Conservation (phyloP, 2,888 invertebrate species). For the Cosmorhoe ocellata region DNA sequence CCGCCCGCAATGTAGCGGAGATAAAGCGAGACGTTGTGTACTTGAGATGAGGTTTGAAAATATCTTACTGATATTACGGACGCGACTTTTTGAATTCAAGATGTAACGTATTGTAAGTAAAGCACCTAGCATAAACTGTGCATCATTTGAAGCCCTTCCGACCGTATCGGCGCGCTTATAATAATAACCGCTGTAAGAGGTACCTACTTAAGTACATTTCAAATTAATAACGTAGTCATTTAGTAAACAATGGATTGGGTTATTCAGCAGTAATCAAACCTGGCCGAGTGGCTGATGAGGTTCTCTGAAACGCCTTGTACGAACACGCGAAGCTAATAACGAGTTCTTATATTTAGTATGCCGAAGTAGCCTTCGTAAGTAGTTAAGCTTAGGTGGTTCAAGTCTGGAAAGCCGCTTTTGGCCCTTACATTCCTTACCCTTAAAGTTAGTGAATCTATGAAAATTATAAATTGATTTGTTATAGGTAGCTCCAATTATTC, state of each 20-base stretch:
- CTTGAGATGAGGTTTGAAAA: no score
- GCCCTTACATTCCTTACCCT: no score
- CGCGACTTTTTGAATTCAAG: not conserved
- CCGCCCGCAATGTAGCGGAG: not conserved
- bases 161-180: constrained; percentile 28
- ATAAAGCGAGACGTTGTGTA: no score
- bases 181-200: constrained; percentile 5
- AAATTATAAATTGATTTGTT: no score
- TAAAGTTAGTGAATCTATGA: no score
- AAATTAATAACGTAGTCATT: constrained; percentile 9
- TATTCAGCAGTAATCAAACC: constrained; percentile 10
- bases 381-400: no score
- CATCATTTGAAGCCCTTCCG: constrained; percentile 28
- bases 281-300: not conserved
- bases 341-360: not conserved
- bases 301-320: constrained; percentile 5
- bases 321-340: not conserved
- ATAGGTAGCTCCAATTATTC: no score
- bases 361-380: no score
- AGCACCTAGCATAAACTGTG: constrained; percentile 18
- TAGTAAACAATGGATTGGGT: constrained; percentile 13
- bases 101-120: constrained; percentile 9
- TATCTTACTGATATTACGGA: not conserved
- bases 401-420: no score
- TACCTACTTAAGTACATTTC: not conserved